These are phyloP conservation scores for Eilema caniola DNA, from an alignment of 2,888 invertebrate genomes.

Conservation along the genomic window DNA sequence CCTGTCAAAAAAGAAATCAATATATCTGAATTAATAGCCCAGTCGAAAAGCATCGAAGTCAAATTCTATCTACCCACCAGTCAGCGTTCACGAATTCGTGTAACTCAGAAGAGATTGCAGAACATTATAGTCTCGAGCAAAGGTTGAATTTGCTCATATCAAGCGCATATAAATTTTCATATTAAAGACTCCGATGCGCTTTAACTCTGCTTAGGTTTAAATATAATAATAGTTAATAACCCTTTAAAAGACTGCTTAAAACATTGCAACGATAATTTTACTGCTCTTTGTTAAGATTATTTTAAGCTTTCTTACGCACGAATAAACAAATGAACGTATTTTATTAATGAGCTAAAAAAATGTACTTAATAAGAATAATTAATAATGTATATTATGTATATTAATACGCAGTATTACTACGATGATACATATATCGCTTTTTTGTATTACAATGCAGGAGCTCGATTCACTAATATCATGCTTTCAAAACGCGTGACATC, in stretches of 20 bases:
- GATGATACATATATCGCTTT: neutral
- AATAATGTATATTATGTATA: conserved; percentile 18
- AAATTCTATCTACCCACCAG: too few species aligned
- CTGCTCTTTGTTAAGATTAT: conserved; percentile 21
- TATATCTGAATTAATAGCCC: too few species aligned
- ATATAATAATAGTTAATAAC: conserved; percentile 5
- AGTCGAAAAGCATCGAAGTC: too few species aligned
- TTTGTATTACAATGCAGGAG: neutral
- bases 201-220: neutral
- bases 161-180: too few species aligned
- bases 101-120: too few species aligned
- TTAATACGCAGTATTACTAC: neutral
- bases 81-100: too few species aligned
- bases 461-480: too few species aligned
- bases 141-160: too few species aligned
- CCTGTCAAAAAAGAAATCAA: too few species aligned
- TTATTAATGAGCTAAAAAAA: conserved; percentile 13
- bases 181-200: too few species aligned
- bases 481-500: too few species aligned
- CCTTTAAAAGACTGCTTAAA: conserved; percentile 36
- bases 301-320: conserved; percentile 19
- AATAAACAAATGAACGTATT: neutral
- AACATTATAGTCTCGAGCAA: too few species aligned
- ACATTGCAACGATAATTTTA: conserved; percentile 17
- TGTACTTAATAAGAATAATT: conserved; percentile 42